phyloP scores from a whole-genome alignment of 2,888 invertebrate species.

The Cyclophora punctaria region DNA sequence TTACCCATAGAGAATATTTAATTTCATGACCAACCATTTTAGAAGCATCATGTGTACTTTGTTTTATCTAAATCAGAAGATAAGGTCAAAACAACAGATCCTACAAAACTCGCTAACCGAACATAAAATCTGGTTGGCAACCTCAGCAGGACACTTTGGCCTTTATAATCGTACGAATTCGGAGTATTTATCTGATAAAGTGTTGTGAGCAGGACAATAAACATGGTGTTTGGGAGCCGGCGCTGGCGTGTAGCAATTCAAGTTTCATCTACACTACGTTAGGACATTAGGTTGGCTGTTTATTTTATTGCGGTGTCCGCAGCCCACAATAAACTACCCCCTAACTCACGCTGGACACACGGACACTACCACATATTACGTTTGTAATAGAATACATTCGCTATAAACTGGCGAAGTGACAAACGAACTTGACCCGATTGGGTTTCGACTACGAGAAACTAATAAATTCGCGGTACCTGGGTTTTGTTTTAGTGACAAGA shows the following conservation, averaged over 20 bases:
- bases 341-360: conserved; percentile 27
- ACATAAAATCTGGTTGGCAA: conserved; percentile 1
- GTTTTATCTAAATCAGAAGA: too few relatives aligned
- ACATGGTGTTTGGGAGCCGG: conserved; percentile 8
- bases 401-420: background rate
- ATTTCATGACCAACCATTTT: too few relatives aligned
- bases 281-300: conserved; percentile 37
- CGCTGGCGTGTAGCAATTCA: conserved; percentile 14
- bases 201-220: conserved; percentile 8
- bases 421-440: too few relatives aligned
- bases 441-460: too few relatives aligned
- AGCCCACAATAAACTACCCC: conserved; percentile 33
- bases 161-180: conserved; percentile 1
- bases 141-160: conserved; percentile 9
- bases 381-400: conserved; percentile 21
- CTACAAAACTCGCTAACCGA: too few relatives aligned
- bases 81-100: too few relatives aligned
- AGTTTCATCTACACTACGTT: conserved; percentile 25
- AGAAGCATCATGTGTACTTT: too few relatives aligned
- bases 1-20: too few relatives aligned
- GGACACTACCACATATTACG: conserved; percentile 20
- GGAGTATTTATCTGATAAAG: conserved; percentile 8
- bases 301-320: conserved; percentile 43
- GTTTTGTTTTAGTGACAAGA: too few relatives aligned
- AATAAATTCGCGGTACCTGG: too few relatives aligned